These are phyloP conservation scores for Rhagoletis pomonella DNA, from an alignment of 1,140 invertebrate species.

Conservation along the genomic window DNA sequence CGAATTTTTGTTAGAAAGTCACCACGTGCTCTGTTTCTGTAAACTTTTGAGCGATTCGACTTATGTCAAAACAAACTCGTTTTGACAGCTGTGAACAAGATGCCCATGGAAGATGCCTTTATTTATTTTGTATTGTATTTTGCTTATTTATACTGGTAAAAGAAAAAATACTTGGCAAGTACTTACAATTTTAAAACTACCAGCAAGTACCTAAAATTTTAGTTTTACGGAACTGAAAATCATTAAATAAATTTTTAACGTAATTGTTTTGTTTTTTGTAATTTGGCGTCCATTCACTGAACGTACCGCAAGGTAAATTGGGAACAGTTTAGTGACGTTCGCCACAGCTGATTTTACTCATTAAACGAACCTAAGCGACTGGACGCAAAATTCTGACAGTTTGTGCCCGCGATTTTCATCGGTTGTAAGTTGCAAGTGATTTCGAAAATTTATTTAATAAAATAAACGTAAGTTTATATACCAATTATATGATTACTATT, in stretches of 20 bases:
- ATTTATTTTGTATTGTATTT: too few relatives aligned
- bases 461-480: neutral
- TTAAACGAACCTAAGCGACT: neutral
- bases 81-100: too few relatives aligned
- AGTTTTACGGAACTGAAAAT: neutral
- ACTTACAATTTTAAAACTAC: too few relatives aligned
- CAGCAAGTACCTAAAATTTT: too few relatives aligned
- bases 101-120: too few relatives aligned
- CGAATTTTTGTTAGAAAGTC: neutral
- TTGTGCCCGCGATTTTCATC: neutral
- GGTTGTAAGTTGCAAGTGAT: neutral
- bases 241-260: neutral
- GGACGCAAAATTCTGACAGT: neutral
- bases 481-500: neutral
- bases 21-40: conserved; percentile 11
- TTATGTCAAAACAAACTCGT: conserved; percentile 28
- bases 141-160: too few relatives aligned
- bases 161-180: too few relatives aligned
- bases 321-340: neutral
- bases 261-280: neutral
- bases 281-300: neutral
- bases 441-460: neutral
- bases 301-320: neutral
- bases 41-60: neutral
- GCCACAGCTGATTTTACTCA: neutral